These are phyloP conservation scores for Haliaeetus leucogaster DNA, from an alignment of 2,113 vertebrate species.

Conservation along the genomic window DNA sequence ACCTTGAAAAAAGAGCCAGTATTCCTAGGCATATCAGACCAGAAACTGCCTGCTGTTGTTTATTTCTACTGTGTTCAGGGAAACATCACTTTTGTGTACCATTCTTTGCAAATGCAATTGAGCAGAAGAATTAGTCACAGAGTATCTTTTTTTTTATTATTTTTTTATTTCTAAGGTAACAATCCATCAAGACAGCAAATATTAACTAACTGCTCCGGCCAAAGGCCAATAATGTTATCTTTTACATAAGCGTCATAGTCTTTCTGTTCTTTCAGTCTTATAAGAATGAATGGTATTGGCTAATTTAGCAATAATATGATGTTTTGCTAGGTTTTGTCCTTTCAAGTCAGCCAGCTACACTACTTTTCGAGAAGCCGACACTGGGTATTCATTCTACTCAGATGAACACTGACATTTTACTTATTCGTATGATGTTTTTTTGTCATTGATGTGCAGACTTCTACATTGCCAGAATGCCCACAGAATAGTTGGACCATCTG, in stretches of 20 bases:
- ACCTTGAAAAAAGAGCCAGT: background rate
- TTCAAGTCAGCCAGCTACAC: background rate
- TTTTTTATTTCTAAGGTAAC: constrained; percentile 5
- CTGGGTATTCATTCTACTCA: background rate
- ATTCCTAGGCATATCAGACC: background rate
- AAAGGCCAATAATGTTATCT: constrained; percentile 6
- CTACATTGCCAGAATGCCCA: constrained; percentile 21
- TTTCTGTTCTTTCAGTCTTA: background rate
- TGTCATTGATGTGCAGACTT: constrained; percentile 49
- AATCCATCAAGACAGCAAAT: background rate
- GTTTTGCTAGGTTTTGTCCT: constrained; percentile 15
- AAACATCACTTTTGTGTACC: background rate
- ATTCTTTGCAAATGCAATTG: background rate
- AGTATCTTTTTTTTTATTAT: background rate
- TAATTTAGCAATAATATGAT: background rate
- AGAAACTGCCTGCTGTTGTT: background rate
- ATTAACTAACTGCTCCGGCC: constrained; percentile 9
- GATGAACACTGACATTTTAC: constrained; percentile 65
- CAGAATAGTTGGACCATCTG: constrained; percentile 56
- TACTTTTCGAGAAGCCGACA: constrained; percentile 2
- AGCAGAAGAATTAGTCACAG: background rate
- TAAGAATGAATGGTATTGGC: background rate
- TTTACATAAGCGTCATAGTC: background rate
- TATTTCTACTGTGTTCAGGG: background rate
- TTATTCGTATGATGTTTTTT: constrained; percentile 31